phyloP scores from a whole-genome alignment of 2,888 invertebrate species.

The Atethmia centrago region DNA sequence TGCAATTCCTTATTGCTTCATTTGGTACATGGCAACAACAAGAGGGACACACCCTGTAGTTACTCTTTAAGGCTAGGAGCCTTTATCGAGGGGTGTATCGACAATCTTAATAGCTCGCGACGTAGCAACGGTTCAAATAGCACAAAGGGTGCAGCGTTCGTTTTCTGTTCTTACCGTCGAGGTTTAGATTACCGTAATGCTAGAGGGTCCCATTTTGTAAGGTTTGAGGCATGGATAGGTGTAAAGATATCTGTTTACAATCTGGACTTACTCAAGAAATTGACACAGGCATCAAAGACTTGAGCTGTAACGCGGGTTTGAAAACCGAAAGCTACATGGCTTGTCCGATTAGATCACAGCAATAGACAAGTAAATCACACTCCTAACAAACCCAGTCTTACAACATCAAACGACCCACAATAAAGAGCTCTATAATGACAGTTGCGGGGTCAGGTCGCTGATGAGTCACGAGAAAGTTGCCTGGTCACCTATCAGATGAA shows the following conservation, averaged over 20 bases:
- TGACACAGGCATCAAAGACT: background rate
- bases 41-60: slow-evolving; percentile 36
- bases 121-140: slow-evolving; percentile 8
- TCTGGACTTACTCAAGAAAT: background rate
- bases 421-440: slow-evolving; percentile 40
- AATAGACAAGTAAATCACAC: slow-evolving; percentile 18
- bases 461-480: slow-evolving; percentile 65
- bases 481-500: slow-evolving; percentile 51
- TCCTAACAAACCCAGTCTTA: slow-evolving; percentile 14
- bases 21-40: slow-evolving; percentile 35
- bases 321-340: slow-evolving; percentile 3
- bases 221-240: background rate
- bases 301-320: background rate
- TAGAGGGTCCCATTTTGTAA: background rate
- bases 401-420: slow-evolving; percentile 31
- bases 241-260: background rate
- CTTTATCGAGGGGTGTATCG: slow-evolving; percentile 44
- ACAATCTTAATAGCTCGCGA: slow-evolving; percentile 12
- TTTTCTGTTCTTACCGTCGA: slow-evolving; percentile 6
- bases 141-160: slow-evolving; percentile 23
- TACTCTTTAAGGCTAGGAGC: too few species aligned
- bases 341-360: background rate
- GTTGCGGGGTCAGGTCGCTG: slow-evolving; percentile 51
- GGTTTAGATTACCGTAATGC: background rate
- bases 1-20: slow-evolving; percentile 31